Base-by-base conservation (phyloP, 2,113 vertebrate species). In the Hystrix cristata region DNA sequence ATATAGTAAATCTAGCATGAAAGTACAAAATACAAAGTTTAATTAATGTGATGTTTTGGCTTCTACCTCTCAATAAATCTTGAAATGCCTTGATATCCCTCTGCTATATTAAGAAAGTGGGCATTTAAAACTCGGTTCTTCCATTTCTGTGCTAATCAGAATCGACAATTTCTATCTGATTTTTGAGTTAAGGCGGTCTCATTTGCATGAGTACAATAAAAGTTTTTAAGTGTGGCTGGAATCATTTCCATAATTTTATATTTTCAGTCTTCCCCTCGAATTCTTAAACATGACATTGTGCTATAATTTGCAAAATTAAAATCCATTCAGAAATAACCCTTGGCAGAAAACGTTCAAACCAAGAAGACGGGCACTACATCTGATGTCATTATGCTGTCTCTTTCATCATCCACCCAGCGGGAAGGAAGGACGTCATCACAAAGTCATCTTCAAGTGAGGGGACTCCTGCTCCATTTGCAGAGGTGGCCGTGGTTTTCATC, bases 221-320 rank as follows among this genome's bases (percentile, higher is more conserved):
- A 10, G 13, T 83, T 82, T 91, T 78, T 67, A 82, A 92, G 71
- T 92, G 43, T 94, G n/a, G 71, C 69, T 93, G 64, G 55, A n/a
- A 92, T 95, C 95, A 91, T 92, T 96, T 92, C 84, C 78, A 95
- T 88, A 95, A 92, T 89, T 94, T n/a, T 82, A 3, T 88, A 95
- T 94, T 95, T 97, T 95, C 87, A 67, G 60, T 94, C 82, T 95
- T 94, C 60, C 43, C 67, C 90, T 93, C 83, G 76, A 79, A 55
- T 82, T 95, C 60, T 59, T 86, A 57, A 97, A 94, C 25, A 62
- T 96, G 82, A 91, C 67, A 88, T 64, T 59, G 12, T 88, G 59
- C 29, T 95, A 64, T 79, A 93, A 96, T 95, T 95, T 95, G 59
- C 76, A 97, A 94, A 97, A 79, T n/a, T 79, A 76, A 95, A 97